A percentile compares a stretch with the other conserved stretches of the same genome.
phyloP scores from a whole-genome alignment of 2,113 vertebrate genomes.

The Pluvialis apricaria region DNA sequence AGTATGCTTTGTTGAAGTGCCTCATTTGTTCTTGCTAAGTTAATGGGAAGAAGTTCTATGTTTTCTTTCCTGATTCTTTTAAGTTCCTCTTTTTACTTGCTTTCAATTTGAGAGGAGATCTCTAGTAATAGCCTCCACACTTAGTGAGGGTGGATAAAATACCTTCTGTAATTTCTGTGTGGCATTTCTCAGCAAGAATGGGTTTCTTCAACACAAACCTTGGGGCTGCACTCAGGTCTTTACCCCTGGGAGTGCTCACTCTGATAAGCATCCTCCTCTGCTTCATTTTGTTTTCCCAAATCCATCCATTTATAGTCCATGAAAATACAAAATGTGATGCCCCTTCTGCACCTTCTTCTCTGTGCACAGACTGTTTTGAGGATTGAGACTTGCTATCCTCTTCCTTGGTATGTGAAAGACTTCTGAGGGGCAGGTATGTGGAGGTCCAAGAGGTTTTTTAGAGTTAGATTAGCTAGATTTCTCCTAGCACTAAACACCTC shows the following conservation, averaged over 20 bases:
- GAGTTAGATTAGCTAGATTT: neutral
- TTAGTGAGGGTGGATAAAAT: neutral
- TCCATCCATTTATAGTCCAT: neutral
- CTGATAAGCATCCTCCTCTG: neutral
- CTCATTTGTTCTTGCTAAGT: neutral
- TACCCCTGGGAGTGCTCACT: neutral
- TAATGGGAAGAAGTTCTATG: neutral
- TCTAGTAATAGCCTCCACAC: neutral
- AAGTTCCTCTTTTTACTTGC: neutral
- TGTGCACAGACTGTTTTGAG: neutral
- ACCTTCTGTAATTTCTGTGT: neutral
- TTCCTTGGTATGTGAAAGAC: neutral
- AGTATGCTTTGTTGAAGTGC: neutral
- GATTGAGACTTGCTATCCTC: neutral
- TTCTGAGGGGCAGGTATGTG: neutral
- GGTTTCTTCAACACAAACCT: neutral
- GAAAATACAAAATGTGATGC: neutral
- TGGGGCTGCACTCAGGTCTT: neutral
- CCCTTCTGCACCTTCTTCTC: neutral
- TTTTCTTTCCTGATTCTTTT: neutral
- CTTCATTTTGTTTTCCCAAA: neutral
- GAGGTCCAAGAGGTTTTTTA: neutral
- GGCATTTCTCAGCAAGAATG: neutral
- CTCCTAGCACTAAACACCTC: neutral
- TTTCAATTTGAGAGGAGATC: neutral